A percentile compares a stretch with the other conserved stretches of the same genome.
These are phyloP conservation scores for Brachionus rubens DNA, from an alignment of 1,140 invertebrate species.

Conservation along the genomic window DNA sequence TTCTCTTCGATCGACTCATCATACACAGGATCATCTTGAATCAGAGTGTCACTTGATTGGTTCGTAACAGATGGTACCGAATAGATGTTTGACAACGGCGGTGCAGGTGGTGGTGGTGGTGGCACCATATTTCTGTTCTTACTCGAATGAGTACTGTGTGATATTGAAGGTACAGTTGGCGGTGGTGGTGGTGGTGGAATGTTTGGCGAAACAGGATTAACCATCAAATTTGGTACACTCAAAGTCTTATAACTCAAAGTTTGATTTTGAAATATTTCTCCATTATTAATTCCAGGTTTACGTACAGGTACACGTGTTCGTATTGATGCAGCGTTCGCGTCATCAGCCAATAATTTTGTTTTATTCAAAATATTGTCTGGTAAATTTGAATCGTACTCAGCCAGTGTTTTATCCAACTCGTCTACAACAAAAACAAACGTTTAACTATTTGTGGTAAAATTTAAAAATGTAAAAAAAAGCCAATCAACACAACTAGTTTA, in stretches of 20 bases:
- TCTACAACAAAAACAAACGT: not conserved
- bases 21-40: not conserved
- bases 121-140: conserved; percentile 11
- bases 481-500: not conserved
- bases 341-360: conserved; percentile 15
- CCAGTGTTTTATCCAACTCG: conserved; percentile 35
- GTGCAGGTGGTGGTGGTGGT: not conserved
- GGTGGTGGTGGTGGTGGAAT: conserved; percentile 24
- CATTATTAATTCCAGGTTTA: conserved; percentile 27
- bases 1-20: not conserved
- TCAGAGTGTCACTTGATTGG: not conserved
- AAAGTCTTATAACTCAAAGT: not conserved
- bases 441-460: not conserved
- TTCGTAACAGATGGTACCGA: not conserved
- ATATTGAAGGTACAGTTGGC: conserved; percentile 2
- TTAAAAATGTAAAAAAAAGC: not conserved
- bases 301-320: conserved; percentile 32
- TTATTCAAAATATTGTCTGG: not conserved
- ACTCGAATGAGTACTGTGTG: not conserved
- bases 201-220: not conserved
- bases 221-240: conserved; percentile 6
- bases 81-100: not conserved
- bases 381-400: conserved; percentile 29
- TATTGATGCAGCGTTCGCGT: conserved; percentile 27
- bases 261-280: conserved; percentile 2